phyloP scores from a whole-genome alignment of 1,140 invertebrate species.

The Helicoverpa armigera region DNA sequence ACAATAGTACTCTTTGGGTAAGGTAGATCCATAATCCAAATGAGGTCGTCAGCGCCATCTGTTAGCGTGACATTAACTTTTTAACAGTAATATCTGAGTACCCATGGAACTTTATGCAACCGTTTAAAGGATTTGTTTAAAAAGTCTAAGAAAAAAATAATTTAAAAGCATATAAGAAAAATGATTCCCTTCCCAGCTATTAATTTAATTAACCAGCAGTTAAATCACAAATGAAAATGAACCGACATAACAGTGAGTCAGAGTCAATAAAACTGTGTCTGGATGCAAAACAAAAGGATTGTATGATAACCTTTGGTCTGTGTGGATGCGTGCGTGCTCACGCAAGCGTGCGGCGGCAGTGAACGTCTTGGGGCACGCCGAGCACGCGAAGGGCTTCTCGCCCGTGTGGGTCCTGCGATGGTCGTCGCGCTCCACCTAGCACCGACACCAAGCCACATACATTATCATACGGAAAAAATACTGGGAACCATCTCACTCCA shows the following conservation, averaged over 20 bases:
- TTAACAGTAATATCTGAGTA: no score
- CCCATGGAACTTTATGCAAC: no score
- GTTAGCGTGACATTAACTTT: neutral
- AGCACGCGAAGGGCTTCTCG: constrained; percentile 85
- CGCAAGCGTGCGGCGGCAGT: constrained; percentile 81
- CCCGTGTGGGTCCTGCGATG: constrained; percentile 88
- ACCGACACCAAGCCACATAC: constrained; percentile 53
- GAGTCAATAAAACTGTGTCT: constrained; percentile 13
- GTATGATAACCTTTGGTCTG: constrained; percentile 85
- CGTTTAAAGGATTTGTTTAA: no score
- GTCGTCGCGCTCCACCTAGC: constrained; percentile 84
- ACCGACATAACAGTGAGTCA: neutral
- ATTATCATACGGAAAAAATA: constrained; percentile 58
- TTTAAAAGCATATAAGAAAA: no score
- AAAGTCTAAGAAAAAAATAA: no score
- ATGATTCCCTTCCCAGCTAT: no score
- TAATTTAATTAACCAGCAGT: no score
- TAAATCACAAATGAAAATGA: neutral
- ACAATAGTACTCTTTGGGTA: neutral
- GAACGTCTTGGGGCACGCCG: constrained; percentile 86
- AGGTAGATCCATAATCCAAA: neutral
- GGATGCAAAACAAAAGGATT: constrained; percentile 44
- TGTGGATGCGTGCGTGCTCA: constrained; percentile 88
- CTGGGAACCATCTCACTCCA: constrained; percentile 48
- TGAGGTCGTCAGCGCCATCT: constrained; percentile 2